These are phyloP conservation scores for Troides helena DNA, from an alignment of 2,888 invertebrate species.

Conservation along the genomic window DNA sequence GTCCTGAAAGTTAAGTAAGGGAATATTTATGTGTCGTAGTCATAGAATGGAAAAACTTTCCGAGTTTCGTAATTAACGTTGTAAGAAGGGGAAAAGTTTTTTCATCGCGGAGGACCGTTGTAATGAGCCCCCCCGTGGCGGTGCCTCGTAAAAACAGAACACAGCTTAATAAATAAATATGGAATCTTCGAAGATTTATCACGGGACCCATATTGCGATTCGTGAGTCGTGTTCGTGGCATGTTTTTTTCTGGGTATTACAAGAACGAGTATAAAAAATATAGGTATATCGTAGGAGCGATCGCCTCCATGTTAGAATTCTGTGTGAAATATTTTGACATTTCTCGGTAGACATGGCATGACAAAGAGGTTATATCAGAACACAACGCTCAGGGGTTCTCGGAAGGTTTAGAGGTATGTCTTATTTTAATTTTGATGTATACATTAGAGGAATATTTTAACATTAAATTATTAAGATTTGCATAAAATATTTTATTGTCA, in stretches of 20 bases:
- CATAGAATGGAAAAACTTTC: slow-evolving; percentile 47
- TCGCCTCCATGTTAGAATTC: slow-evolving; percentile 58
- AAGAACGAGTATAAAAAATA: slow-evolving; percentile 59
- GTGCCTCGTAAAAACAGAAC: slow-evolving; percentile 74
- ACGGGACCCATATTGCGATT: slow-evolving; percentile 66
- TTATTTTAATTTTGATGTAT: slow-evolving; percentile 12
- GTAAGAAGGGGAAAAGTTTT: slow-evolving; percentile 76
- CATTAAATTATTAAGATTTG: neutral
- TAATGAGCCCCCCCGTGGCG: slow-evolving; percentile 74
- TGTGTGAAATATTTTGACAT: slow-evolving; percentile 74
- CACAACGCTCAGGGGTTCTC: slow-evolving; percentile 50
- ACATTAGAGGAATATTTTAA: neutral
- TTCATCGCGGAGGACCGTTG: slow-evolving; percentile 68
- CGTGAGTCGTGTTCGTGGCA: slow-evolving; percentile 57
- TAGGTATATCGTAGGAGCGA: slow-evolving; percentile 61
- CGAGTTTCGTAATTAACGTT: slow-evolving; percentile 75
- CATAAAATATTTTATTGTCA: too few relatives aligned
- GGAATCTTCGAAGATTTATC: slow-evolving; percentile 77
- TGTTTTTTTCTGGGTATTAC: slow-evolving; percentile 55
- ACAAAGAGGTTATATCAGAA: slow-evolving; percentile 40
- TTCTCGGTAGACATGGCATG: slow-evolving; percentile 61
- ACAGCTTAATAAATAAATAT: slow-evolving; percentile 79
- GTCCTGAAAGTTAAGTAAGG: slow-evolving; percentile 50
- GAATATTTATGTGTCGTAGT: slow-evolving; percentile 52
- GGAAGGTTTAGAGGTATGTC: slow-evolving; percentile 43